phyloP scores from a whole-genome alignment of 2,113 vertebrate species.

The Neogobius melanostomus region DNA sequence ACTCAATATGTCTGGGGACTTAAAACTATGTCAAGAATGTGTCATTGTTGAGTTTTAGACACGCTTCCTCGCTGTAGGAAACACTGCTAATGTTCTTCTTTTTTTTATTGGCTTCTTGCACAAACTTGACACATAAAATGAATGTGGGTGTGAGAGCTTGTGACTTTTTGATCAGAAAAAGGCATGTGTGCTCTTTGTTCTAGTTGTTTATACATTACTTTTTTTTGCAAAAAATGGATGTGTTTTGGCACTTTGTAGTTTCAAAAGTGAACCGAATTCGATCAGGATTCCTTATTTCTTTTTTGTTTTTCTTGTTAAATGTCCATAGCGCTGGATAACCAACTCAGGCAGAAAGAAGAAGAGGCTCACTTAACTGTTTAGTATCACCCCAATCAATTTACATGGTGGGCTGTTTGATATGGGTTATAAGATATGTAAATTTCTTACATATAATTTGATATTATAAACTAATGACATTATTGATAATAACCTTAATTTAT shows the following conservation, averaged over 20 bases:
- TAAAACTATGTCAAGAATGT: conserved; percentile 72
- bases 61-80: conserved; percentile 89
- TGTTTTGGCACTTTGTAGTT: conserved; percentile 66
- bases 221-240: conserved; percentile 77
- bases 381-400: conserved; percentile 69
- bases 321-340: conserved; percentile 79
- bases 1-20: conserved; percentile 78
- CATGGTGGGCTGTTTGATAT: conserved; percentile 74
- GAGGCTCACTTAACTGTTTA: conserved; percentile 64
- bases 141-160: conserved; percentile 90
- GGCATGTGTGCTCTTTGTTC: conserved; percentile 61
- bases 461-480: conserved; percentile 68
- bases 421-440: conserved; percentile 73
- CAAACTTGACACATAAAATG: conserved; percentile 88
- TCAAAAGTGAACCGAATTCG: conserved; percentile 77
- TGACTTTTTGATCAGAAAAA: conserved; percentile 85
- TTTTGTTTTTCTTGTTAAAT: conserved; percentile 62
- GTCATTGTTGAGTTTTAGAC: conserved; percentile 72
- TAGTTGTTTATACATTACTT: conserved; percentile 83
- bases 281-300: conserved; percentile 72
- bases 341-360: conserved; percentile 81
- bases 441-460: conserved; percentile 70
- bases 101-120: conserved; percentile 83
- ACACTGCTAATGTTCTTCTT: conserved; percentile 85
- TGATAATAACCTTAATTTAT: conserved; percentile 66